Evolutionary conservation across 2,797 vertebrate species (phyloP), one percentile per base, ranked within the genome.

Genomic region (Silurus lanzhouensis): DNA sequence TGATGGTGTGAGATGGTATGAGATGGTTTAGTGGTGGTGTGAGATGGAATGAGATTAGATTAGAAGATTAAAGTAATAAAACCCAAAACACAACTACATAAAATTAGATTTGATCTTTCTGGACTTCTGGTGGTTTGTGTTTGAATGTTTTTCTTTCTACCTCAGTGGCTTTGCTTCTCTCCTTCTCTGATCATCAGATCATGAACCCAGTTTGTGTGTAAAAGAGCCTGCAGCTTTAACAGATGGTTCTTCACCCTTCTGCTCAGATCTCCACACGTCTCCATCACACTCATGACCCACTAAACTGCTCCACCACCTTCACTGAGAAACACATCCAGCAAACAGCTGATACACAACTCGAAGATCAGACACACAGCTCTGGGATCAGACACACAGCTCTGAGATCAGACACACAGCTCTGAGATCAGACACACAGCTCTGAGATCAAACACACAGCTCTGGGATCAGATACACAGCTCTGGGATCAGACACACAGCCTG

Each of bases 191-290:
- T 71, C 68, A 15, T 55, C 58, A 70, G 64, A 78, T 15, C 27
- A 55, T 64, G 64, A 81, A 81, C 68, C 77, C 57, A 74, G 68
- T 85, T 63, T 55, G 27, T 81, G 58, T 22, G 58, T 52, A 27
- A 79, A 84, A 79, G 13, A 74, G 92, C 93, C 93, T 93, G 94
- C 94, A 94, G 91, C 92, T 83, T 84, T 75, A 92, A 89, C 94
- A 94, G 94, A 95, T 94, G 94, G 94, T 89, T 88, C 89, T 87
- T 90, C 82, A 20, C 91, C 91, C 91, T 87, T 89, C 91, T 92
- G 92, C 90, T 87, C 72, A 89, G 81, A 90, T 89, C 83, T 93
- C 92, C 92, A 93, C 93, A 92, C 92, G 92, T 91, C 92, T 91
- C 87, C 31, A 84, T 89, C 91, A 91, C 90, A 91, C 91, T 93